Evolutionary conservation across 1,140 invertebrate genomes (phyloP), one percentile per base, ranked within the genome.

Genomic region (Sesamia nonagrioides): DNA sequence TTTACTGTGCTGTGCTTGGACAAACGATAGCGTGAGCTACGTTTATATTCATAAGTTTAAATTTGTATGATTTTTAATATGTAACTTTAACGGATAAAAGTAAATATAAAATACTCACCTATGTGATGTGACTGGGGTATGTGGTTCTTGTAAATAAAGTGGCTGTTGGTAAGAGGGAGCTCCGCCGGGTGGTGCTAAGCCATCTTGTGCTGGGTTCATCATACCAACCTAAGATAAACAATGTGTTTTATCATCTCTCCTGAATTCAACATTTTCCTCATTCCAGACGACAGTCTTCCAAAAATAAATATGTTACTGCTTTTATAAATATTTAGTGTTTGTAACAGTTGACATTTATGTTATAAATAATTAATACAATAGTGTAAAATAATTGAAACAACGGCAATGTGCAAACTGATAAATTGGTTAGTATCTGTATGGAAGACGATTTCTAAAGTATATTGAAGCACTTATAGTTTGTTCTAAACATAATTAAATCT

Each of bases 191-290:
- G 97, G 95, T 54, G 95, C 96, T 86, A 97, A 90, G 6, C 96
- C 96, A 81, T 97, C 96, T 89, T 97, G 96, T 48, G 96, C 96
- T 68, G 96, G 96, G 84, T 97, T 96, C 91, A 96, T 96, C 90
- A 96, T 96, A 58, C 95, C 95, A 82, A 95, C 95, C 92, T 95
- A 80, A 68, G 52, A 17, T 50, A 35, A 74, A 69, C 52, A 75
- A 66, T 50, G 27, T 27, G 15, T 48, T 45, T 75, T 17, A 33
- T 33, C 40, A 75, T 61, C 35, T 61, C 52, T 35, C 27, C 13
- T 15, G 15, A n/a, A n/a, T 21, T 61, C 13, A 61, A 61, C 11
- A 61, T 27, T 61, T 18, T 6, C 37, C 21, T 3, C 33, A 60
- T 50, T 8, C 4, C 8, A 27, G 18, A 15, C 5, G 6, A 48